A percentile compares a stretch with the other conserved stretches of the same genome.
These are phyloP conservation scores for Drosophila lacteicornis DNA, from an alignment of 1,140 invertebrate species.

Conservation along the genomic window DNA sequence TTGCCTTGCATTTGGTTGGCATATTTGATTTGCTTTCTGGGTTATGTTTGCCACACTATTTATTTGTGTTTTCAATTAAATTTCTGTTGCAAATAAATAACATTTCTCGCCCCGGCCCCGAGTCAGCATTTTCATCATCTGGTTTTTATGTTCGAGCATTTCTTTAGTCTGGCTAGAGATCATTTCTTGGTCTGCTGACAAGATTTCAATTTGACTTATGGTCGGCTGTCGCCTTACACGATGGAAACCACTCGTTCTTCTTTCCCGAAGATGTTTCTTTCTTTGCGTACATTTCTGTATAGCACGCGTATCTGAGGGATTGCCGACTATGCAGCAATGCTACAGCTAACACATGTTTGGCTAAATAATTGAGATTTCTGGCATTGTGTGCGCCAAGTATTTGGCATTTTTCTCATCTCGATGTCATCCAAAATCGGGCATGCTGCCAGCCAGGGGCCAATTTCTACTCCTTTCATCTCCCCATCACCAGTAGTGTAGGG, in stretches of 20 bases:
- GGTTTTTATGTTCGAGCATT: not conserved
- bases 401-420: constrained; percentile 65
- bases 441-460: constrained; percentile 44
- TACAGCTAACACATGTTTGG: constrained; percentile 77
- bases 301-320: constrained; percentile 75
- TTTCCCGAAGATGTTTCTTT: not conserved
- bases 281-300: not conserved
- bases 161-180: constrained; percentile 32
- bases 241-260: constrained; percentile 46
- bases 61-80: constrained; percentile 62
- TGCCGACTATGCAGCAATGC: constrained; percentile 62
- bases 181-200: constrained; percentile 67
- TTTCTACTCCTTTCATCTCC: constrained; percentile 12
- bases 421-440: constrained; percentile 52
- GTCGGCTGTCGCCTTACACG: constrained; percentile 38
- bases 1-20: constrained; percentile 21
- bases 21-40: constrained; percentile 25
- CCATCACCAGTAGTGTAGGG: not conserved
- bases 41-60: constrained; percentile 47
- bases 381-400: constrained; percentile 52
- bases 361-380: constrained; percentile 77
- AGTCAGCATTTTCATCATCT: constrained; percentile 12
- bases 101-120: constrained; percentile 19
- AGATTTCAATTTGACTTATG: constrained; percentile 72
- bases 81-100: constrained; percentile 48